These are phyloP conservation scores for Gasterosteus nipponicus DNA, from an alignment of 2,113 vertebrate species.

Conservation along the genomic window DNA sequence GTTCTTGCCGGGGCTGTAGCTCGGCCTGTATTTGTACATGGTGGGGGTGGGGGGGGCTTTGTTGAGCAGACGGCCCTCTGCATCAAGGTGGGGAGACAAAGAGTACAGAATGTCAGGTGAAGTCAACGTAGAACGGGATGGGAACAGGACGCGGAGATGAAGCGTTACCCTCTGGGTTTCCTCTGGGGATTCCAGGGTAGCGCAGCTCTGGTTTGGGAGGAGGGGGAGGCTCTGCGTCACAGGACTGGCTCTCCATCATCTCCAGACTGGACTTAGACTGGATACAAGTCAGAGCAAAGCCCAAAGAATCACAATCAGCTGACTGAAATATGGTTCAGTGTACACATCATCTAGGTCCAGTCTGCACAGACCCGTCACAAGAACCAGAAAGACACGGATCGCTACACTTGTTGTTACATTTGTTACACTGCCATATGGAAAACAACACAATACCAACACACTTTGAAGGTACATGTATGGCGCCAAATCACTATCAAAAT, in stretches of 20 bases:
- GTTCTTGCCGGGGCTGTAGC: slow-evolving; percentile 90
- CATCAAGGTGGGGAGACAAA: neutral
- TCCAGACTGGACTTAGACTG: slow-evolving; percentile 95
- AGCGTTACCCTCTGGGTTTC: slow-evolving; percentile 87
- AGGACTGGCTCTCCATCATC: slow-evolving; percentile 96
- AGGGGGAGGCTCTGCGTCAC: slow-evolving; percentile 93
- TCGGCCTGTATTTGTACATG: slow-evolving; percentile 95
- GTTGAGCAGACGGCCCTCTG: slow-evolving; percentile 89
- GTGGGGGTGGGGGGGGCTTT: slow-evolving; percentile 95
- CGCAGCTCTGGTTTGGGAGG: slow-evolving; percentile 95
- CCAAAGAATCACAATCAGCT: neutral
- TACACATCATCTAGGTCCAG: neutral
- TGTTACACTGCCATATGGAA: neutral
- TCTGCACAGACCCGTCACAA: neutral
- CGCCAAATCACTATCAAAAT: too few relatives aligned
- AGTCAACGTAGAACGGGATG: neutral
- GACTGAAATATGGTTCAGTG: neutral
- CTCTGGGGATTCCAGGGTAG: slow-evolving; percentile 87
- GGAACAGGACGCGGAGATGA: neutral
- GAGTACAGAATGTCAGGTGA: neutral
- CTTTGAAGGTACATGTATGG: too few relatives aligned
- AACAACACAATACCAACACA: neutral
- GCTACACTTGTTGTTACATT: too few relatives aligned
- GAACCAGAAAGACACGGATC: neutral
- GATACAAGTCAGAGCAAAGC: neutral